A percentile compares a stretch with the other conserved stretches of the same genome.
phyloP scores from a whole-genome alignment of 1,140 invertebrate species.

The Spodoptera frugiperda region DNA sequence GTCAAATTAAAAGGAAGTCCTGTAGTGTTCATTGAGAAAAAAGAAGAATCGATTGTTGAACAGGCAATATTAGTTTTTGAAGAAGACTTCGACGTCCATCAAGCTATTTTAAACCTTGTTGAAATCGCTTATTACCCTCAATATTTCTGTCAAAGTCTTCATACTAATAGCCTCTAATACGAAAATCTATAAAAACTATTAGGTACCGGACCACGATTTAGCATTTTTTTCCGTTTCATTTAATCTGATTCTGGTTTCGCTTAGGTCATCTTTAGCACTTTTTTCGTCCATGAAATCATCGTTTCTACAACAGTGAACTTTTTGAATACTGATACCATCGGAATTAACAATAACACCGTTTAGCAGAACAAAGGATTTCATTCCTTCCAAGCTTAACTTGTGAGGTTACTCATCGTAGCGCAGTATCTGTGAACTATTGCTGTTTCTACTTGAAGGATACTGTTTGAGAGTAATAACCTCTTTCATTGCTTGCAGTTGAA shows the following conservation, averaged over 20 bases:
- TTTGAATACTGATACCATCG: slow-evolving; percentile 34
- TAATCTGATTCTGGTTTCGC: neutral
- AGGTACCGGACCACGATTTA: neutral
- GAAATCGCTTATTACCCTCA: no score
- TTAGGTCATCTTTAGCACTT: slow-evolving; percentile 26
- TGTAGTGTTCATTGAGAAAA: no score
- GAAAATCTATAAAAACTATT: no score
- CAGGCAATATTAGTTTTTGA: no score
- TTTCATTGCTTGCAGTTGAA: neutral
- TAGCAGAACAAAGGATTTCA: slow-evolving; percentile 8
- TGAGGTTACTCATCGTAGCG: slow-evolving; percentile 13
- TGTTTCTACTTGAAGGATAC: neutral
- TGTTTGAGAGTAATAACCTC: slow-evolving; percentile 3
- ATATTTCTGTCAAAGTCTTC: no score
- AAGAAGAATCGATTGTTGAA: no score
- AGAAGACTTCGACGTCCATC: no score
- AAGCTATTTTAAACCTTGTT: no score
- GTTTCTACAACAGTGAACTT: slow-evolving; percentile 29
- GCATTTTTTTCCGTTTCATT: slow-evolving; percentile 3
- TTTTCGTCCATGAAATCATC: slow-evolving; percentile 37
- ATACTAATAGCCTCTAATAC: no score
- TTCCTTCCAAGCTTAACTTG: neutral
- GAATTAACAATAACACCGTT: slow-evolving; percentile 6
- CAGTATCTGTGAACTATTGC: neutral
- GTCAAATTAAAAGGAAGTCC: no score